These are phyloP conservation scores for Cavia porcellus DNA, from an alignment of 2,113 vertebrate genomes.

Conservation along the genomic window DNA sequence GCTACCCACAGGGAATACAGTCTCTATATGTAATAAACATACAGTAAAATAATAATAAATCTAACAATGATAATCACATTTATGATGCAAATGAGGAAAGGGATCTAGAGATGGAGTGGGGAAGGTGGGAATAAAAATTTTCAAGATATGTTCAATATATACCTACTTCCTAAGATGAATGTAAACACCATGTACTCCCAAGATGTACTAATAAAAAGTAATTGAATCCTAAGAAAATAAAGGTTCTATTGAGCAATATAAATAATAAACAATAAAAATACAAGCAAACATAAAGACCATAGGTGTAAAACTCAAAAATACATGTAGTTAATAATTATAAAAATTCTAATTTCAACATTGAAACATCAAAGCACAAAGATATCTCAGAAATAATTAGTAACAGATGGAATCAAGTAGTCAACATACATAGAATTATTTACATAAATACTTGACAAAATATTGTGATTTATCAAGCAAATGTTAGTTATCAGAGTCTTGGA, in stretches of 20 bases:
- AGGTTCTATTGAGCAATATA: not conserved
- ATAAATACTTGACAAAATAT: slow-evolving; percentile 40
- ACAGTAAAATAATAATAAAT: not conserved
- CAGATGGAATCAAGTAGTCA: not conserved
- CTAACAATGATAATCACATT: not conserved
- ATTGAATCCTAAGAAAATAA: not conserved
- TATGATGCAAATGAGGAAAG: not conserved
- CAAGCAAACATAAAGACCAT: not conserved
- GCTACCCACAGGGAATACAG: not conserved
- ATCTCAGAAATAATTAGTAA: not conserved
- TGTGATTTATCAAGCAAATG: not conserved
- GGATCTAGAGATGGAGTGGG: no score
- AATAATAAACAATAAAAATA: not conserved
- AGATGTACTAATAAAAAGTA: not conserved
- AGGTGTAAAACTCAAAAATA: not conserved
- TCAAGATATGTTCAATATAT: not conserved
- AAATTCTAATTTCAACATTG: not conserved
- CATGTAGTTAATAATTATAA: not conserved
- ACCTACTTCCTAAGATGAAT: not conserved
- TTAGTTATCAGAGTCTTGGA: not conserved
- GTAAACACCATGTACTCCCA: not conserved
- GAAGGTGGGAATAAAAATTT: not conserved
- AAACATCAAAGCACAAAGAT: not conserved
- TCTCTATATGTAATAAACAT: not conserved
- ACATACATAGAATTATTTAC: not conserved